Evolutionary conservation across 1,140 invertebrate genomes (phyloP).

Genomic region (Caenorhabditis briggsae): DNA sequence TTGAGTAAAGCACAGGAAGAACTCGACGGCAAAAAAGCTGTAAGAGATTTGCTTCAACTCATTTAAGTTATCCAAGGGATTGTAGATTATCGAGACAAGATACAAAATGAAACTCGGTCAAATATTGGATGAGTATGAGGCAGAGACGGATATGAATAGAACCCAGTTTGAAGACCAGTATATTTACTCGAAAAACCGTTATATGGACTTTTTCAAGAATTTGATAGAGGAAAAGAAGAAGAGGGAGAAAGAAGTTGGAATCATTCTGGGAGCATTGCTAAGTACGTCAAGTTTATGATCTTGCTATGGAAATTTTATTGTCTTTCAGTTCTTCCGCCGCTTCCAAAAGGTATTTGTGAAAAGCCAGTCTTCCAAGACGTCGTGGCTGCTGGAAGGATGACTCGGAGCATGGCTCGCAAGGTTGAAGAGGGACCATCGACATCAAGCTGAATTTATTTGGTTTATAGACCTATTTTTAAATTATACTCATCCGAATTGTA

Average conservation of each 20-base stretch:
- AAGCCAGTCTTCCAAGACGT: neutral
- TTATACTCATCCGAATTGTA: no score
- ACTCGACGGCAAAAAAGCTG: neutral
- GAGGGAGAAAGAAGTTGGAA: neutral
- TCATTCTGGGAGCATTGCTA: neutral
- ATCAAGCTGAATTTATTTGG: no score
- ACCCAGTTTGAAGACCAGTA: neutral
- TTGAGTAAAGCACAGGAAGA: no score
- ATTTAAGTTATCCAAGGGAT: neutral
- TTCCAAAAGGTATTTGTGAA: neutral
- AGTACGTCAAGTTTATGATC: neutral
- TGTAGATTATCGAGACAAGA: constrained; percentile 7
- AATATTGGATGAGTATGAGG: constrained; percentile 14
- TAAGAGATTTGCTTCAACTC: no score
- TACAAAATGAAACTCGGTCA: constrained; percentile 30
- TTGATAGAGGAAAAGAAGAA: constrained; percentile 13
- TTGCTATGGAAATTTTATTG: neutral
- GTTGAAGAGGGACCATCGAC: no score
- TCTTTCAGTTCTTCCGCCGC: neutral
- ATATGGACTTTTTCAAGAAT: neutral
- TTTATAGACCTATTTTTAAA: no score
- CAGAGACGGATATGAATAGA: neutral
- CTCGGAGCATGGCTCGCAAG: neutral
- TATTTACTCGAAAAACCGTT: neutral
- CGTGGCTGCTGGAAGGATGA: neutral